These are phyloP conservation scores for Drosophila pseudotakahashii DNA, from an alignment of 2,888 invertebrate genomes.

Conservation along the genomic window DNA sequence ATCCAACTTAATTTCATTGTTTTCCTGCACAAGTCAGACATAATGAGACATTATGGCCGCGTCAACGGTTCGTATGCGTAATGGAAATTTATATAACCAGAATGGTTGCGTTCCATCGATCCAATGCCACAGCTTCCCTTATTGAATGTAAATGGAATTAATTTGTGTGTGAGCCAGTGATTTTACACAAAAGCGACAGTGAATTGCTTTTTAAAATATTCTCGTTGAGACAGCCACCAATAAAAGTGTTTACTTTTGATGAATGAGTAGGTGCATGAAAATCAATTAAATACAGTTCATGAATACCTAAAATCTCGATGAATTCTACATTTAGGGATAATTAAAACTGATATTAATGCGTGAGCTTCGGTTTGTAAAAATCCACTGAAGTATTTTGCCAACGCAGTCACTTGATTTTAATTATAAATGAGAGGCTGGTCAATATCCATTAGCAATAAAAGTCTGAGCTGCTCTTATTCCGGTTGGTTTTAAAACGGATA, in stretches of 20 bases:
- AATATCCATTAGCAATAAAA: slow-evolving; percentile 18
- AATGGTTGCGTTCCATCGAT: slow-evolving; percentile 22
- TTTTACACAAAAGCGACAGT: slow-evolving; percentile 17
- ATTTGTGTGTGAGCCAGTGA: slow-evolving; percentile 34
- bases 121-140: slow-evolving; percentile 24
- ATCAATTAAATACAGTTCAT: neutral
- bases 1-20: slow-evolving; percentile 66
- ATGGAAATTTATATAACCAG: slow-evolving; percentile 64
- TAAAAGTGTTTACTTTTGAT: slow-evolving; percentile 3
- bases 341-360: too few relatives aligned
- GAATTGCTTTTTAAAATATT: slow-evolving; percentile 34
- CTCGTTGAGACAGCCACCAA: slow-evolving; percentile 4
- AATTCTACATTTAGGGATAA: neutral
- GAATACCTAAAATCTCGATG: neutral
- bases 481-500: neutral
- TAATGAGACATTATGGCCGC: slow-evolving; percentile 65
- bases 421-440: slow-evolving; percentile 6
- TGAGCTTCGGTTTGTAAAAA: neutral
- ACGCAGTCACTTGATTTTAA: slow-evolving; percentile 9
- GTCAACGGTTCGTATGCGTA: slow-evolving; percentile 63
- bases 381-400: neutral
- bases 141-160: slow-evolving; percentile 53
- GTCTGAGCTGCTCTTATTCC: neutral
- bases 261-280: neutral
- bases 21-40: slow-evolving; percentile 66